phyloP scores from a whole-genome alignment of 1,140 invertebrate genomes.

The Bombus vancouverensis region DNA sequence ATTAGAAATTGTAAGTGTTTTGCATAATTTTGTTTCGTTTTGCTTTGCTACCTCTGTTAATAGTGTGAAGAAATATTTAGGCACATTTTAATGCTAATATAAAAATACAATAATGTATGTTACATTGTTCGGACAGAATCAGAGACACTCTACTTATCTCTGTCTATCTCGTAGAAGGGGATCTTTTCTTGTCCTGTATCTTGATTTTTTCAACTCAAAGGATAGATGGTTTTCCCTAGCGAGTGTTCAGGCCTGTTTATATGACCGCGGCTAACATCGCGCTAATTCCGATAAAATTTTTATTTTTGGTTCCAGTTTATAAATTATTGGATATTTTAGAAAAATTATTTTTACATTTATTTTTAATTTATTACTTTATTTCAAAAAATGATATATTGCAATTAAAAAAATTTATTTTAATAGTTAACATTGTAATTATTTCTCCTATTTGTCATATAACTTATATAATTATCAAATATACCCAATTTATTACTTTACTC shows the following conservation, averaged over 20 bases:
- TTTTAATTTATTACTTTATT: not conserved
- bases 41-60: too few species aligned
- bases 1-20: too few species aligned
- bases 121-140: not conserved
- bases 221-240: too few species aligned
- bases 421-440: not conserved
- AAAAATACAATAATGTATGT: not conserved
- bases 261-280: not conserved
- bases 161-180: too few species aligned
- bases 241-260: too few species aligned
- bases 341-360: not conserved
- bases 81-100: not conserved
- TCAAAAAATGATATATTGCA: not conserved
- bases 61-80: too few species aligned
- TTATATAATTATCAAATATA: not conserved
- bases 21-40: too few species aligned
- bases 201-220: too few species aligned
- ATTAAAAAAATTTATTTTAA: not conserved
- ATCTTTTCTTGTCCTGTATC: too few species aligned
- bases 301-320: not conserved
- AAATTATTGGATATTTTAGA: not conserved
- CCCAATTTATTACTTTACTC: not conserved
- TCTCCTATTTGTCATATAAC: not conserved
- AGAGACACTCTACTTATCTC: too few species aligned
- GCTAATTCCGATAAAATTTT: not conserved